Evolutionary conservation across 2,888 invertebrate species (phyloP), one percentile per base, ranked within the genome.

Genomic region (Drosophila tripunctata): DNA sequence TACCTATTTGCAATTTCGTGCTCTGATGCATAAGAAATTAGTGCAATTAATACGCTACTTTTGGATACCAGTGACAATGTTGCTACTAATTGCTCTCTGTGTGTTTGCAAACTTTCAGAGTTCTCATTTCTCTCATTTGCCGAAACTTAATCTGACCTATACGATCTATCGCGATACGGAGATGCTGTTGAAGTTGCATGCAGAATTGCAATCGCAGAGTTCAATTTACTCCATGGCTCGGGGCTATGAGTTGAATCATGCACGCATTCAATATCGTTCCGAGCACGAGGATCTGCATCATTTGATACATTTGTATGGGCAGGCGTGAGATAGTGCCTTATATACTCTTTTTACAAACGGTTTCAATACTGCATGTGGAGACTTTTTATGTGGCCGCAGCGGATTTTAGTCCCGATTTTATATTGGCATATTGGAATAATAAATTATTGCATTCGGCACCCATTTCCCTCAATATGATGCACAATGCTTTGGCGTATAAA

Each of bases 381-480:
- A 54, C 31, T 1, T 60, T 60, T 3, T 62, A 55, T 45, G 21
- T 40, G n/a, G 45, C 12, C 3, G 65, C 40, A 0, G 38, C 31
- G 0, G 45, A 51, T 3, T n/a, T 66, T 6, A 14, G 31, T 17
- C n/a, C 14, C 0, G 12, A 62, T 8, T 2, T 4, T 4, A 55
- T 50, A 1, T 6, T 36, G 1, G 21, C 38, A 12, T 62, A n/a
- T 21, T 66, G 62, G 62, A 66, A 66, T 8, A 30, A 56, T 12
- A 19, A 31, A 3, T 6, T 56, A 6, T 0, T 31, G 7, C 66
- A 66, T 21, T 15, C 66, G 0, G 40, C 51, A 4, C 66, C 66
- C 6, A 56, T 62, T 2, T 33, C 62, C 0, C 15, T 66, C 0
- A 62, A 62, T 24, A 30, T 66, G 33, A 6, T 66, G n/a, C 66